These are phyloP conservation scores for Strix aluco DNA, from an alignment of 2,113 vertebrate species.

Conservation along the genomic window DNA sequence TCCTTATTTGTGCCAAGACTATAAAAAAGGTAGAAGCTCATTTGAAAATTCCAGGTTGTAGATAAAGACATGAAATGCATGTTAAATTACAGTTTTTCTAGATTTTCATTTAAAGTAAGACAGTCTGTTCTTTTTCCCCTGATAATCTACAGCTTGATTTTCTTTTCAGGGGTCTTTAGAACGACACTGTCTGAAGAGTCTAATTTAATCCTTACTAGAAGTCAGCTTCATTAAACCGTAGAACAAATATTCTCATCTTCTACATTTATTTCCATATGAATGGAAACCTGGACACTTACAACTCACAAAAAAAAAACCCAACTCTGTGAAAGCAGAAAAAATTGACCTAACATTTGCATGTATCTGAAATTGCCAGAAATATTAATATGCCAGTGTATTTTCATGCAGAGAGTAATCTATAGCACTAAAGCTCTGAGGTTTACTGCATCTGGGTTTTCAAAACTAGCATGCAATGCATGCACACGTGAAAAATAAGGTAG, in stretches of 20 bases:
- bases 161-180: neutral
- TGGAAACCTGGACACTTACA: fast-evolving
- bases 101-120: neutral
- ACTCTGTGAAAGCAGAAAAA: neutral
- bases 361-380: neutral
- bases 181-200: neutral
- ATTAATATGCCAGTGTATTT: neutral
- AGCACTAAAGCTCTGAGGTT: neutral
- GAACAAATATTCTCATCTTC: neutral
- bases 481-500: neutral
- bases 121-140: neutral
- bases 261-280: neutral
- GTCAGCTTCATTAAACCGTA: neutral
- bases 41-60: neutral
- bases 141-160: neutral
- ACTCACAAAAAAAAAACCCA: neutral
- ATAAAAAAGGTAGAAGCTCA: neutral
- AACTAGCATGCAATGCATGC: neutral
- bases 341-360: neutral
- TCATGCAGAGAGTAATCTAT: neutral
- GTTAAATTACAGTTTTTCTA: neutral
- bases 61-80: neutral
- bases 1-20: neutral
- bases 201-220: neutral
- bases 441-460: neutral